Percentiles rank a stretch among this genome's conserved stretches.
These are phyloP conservation scores for Epinotia bilunana DNA, from an alignment of 2,888 invertebrate genomes.

Conservation along the genomic window DNA sequence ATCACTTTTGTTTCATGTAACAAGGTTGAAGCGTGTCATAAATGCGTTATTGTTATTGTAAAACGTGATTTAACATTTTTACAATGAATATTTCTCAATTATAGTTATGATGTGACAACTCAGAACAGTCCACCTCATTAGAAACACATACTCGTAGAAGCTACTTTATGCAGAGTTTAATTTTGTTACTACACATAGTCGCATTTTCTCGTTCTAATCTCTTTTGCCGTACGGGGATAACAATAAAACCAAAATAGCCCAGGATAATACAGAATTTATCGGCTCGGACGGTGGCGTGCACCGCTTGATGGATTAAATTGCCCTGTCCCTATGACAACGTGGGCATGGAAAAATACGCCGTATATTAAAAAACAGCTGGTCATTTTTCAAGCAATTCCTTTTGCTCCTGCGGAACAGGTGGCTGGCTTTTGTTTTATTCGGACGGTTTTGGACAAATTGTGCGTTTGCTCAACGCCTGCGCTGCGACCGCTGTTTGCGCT, in stretches of 20 bases:
- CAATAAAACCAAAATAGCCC: conserved; percentile 80
- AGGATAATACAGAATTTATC: conserved; percentile 82
- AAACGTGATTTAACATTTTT: background rate
- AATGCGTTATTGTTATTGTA: background rate
- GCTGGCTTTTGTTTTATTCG: conserved; percentile 59
- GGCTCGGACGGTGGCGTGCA: conserved; percentile 72
- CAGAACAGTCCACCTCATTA: background rate
- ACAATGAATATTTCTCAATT: background rate
- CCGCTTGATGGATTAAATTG: conserved; percentile 85
- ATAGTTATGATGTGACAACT: background rate
- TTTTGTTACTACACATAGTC: conserved; percentile 31
- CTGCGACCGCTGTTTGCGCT: conserved; percentile 65
- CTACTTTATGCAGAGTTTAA: conserved; percentile 2
- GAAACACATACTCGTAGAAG: background rate
- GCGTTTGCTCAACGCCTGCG: conserved; percentile 69
- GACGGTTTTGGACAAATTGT: conserved; percentile 63
- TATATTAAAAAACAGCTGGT: conserved; percentile 84
- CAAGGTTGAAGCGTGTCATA: background rate
- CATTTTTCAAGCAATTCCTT: conserved; percentile 84
- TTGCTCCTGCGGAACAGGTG: conserved; percentile 78
- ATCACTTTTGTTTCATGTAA: background rate
- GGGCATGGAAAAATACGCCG: conserved; percentile 81
- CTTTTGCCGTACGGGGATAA: conserved; percentile 65
- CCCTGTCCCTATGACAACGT: conserved; percentile 84
- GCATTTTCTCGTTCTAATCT: conserved; percentile 62